These are phyloP conservation scores for Cromileptes altivelis DNA, from an alignment of 2,113 vertebrate genomes.

Conservation along the genomic window DNA sequence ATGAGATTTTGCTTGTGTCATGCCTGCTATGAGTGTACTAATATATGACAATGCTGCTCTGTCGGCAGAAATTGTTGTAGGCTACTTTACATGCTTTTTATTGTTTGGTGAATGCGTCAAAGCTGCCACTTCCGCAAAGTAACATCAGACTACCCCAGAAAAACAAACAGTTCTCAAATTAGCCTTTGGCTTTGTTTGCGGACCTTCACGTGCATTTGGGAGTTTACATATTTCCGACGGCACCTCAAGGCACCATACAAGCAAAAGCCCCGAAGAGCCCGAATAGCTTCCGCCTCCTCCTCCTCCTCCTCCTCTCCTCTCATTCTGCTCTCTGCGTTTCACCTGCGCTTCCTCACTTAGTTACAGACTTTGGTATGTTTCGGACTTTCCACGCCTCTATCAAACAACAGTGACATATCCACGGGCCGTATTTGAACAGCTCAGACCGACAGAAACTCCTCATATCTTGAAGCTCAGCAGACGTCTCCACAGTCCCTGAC, in stretches of 20 bases:
- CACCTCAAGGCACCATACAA: neutral
- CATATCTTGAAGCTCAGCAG: neutral
- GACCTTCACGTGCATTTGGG: neutral
- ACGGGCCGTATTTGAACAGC: neutral
- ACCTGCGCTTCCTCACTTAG: slow-evolving; percentile 1
- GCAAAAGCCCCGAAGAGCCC: neutral
- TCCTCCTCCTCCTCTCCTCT: too few relatives aligned
- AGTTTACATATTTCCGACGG: slow-evolving; percentile 2
- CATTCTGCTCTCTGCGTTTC: neutral
- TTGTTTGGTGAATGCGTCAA: neutral
- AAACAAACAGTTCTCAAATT: too few relatives aligned
- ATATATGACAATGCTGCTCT: too few relatives aligned
- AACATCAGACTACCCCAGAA: neutral
- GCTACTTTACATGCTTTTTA: too few relatives aligned
- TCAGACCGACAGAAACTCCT: neutral
- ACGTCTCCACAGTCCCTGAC: neutral
- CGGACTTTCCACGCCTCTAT: slow-evolving; percentile 38
- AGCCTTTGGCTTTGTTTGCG: neutral
- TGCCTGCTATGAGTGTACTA: too few relatives aligned
- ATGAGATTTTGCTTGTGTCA: neutral
- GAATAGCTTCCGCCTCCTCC: neutral
- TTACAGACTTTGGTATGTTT: neutral
- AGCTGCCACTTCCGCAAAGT: neutral
- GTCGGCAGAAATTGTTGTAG: too few relatives aligned
- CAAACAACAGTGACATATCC: neutral